These are phyloP conservation scores for Parotocinclus haroldoi DNA, from an alignment of 2,797 vertebrate genomes.

Conservation along the genomic window DNA sequence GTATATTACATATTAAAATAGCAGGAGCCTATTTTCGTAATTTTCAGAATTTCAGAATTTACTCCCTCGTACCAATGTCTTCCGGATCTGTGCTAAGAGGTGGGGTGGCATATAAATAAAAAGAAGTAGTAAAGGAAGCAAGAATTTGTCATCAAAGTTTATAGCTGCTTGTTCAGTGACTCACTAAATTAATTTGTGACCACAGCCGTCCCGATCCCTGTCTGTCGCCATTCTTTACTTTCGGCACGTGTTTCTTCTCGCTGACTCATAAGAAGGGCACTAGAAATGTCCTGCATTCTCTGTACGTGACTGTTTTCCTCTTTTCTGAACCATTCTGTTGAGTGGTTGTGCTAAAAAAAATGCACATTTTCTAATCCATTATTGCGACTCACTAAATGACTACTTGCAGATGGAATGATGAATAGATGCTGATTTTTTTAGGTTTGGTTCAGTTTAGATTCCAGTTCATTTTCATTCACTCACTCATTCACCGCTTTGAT, in stretches of 20 bases:
- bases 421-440: constrained; percentile 13
- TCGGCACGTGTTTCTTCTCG: constrained; percentile 44
- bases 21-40: too few species aligned
- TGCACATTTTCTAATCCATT: constrained; percentile 12
- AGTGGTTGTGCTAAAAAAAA: constrained; percentile 21
- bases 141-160: constrained; percentile 11
- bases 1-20: too few species aligned
- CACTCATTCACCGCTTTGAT: too few species aligned
- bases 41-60: too few species aligned
- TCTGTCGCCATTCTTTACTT: not conserved
- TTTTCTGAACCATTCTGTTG: constrained; percentile 7
- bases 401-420: constrained; percentile 11
- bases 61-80: too few species aligned
- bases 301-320: constrained; percentile 40
- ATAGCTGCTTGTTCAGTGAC: constrained; percentile 1
- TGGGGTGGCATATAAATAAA: not conserved
- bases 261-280: constrained; percentile 59
- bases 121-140: not conserved
- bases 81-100: not conserved
- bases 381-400: constrained; percentile 10
- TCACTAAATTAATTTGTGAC: not conserved
- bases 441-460: not conserved
- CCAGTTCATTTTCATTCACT: too few species aligned
- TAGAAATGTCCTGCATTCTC: constrained; percentile 40
- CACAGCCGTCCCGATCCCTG: constrained; percentile 2